Percentiles rank a stretch among this genome's conserved stretches.
Conservation (phyloP, 2,888 invertebrate genomes). For the Tenthredo amoena region DNA sequence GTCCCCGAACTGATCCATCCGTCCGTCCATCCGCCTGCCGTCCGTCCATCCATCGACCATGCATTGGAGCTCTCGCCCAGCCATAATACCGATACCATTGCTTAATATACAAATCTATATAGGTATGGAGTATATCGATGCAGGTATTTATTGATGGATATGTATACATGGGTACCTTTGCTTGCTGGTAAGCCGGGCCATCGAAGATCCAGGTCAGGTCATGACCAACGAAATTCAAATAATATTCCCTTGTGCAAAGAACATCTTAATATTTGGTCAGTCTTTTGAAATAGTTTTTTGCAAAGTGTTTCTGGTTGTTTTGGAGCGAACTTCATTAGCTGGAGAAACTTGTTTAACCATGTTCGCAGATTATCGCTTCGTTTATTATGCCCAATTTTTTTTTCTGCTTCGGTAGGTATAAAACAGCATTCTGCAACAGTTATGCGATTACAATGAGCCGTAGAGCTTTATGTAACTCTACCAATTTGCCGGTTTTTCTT, state of each 20-base stretch:
- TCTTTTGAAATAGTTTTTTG: not conserved
- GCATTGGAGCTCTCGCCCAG: conserved; percentile 65
- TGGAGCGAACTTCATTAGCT: not conserved
- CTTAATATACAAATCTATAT: conserved; percentile 66
- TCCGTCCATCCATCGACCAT: conserved; percentile 60
- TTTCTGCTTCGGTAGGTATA: not conserved
- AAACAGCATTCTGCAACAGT: not conserved
- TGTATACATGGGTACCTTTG: conserved; percentile 8
- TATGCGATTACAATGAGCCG: not conserved
- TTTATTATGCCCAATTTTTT: not conserved
- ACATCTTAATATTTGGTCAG: not conserved
- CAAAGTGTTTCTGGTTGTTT: not conserved
- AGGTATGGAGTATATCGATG: conserved; percentile 2
- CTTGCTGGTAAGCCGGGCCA: not conserved
- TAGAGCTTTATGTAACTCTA: not conserved
- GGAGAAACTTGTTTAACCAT: not conserved
- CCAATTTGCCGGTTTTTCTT: not conserved
- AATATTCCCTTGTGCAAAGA: not conserved
- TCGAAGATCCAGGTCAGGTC: conserved; percentile 43
- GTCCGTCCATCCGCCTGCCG: conserved; percentile 62
- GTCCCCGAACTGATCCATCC: conserved; percentile 66
- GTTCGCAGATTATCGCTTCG: not conserved
- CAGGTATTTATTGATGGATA: conserved; percentile 26
- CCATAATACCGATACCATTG: conserved; percentile 73
- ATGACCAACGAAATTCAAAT: conserved; percentile 31